A percentile compares a stretch with the other conserved stretches of the same genome.
Evolutionary conservation across 2,113 vertebrate species (phyloP).

Genomic region (Bungarus multicinctus): DNA sequence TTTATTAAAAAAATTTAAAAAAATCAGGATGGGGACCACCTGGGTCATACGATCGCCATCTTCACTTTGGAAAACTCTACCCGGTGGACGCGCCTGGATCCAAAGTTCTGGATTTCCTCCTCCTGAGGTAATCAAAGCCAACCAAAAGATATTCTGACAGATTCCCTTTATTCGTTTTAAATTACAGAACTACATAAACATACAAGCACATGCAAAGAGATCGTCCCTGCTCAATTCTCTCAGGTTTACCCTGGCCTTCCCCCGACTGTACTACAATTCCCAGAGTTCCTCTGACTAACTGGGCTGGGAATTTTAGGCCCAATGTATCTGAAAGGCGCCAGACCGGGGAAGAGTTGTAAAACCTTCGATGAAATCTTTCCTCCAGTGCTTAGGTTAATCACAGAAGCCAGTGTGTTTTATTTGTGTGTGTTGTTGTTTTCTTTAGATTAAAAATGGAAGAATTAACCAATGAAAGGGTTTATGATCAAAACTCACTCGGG

Average conservation of each 20-base stretch:
- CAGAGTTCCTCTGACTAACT: neutral
- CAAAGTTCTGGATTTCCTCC: neutral
- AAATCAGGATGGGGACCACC: neutral
- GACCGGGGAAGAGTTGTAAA: neutral
- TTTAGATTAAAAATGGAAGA: neutral
- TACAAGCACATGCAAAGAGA: neutral
- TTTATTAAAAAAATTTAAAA: neutral
- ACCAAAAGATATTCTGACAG: neutral
- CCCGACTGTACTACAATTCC: neutral
- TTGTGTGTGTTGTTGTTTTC: neutral
- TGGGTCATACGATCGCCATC: neutral
- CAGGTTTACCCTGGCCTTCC: neutral
- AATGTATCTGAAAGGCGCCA: neutral
- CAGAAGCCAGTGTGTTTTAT: neutral
- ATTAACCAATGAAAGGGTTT: neutral
- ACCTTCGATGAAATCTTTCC: neutral
- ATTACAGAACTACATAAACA: conserved; percentile 3
- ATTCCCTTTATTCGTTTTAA: neutral
- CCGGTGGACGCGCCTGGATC: neutral
- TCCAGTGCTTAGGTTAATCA: neutral
- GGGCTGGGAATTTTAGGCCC: neutral
- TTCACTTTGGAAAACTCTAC: neutral
- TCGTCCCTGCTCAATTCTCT: neutral
- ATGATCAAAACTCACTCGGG: neutral
- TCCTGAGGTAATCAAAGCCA: neutral